Conservation (phyloP, 2,113 vertebrate genomes). For the Podocnemis expansa region DNA sequence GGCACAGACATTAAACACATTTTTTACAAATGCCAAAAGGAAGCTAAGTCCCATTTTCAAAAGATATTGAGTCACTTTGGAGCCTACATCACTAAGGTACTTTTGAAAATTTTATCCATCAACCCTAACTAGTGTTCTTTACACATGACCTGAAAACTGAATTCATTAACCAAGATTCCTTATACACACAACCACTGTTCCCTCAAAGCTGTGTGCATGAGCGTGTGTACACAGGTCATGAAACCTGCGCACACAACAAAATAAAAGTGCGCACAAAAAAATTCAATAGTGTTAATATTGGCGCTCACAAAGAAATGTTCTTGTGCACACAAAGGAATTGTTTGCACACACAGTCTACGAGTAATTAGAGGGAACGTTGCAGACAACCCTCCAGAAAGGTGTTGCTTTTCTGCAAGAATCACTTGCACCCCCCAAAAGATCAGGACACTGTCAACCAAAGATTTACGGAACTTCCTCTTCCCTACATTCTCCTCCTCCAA, state of each 20-base stretch:
- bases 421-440: neutral
- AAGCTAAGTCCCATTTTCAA: neutral
- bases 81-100: neutral
- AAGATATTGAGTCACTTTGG: too few relatives aligned
- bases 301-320: too few relatives aligned
- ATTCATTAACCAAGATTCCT: neutral
- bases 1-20: neutral
- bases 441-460: neutral
- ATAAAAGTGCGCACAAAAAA: too few relatives aligned
- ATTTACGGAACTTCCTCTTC: neutral
- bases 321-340: too few relatives aligned
- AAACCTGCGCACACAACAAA: too few relatives aligned
- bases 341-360: too few relatives aligned
- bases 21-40: neutral
- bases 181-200: neutral
- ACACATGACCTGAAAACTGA: neutral
- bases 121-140: neutral
- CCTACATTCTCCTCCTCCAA: neutral
- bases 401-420: neutral
- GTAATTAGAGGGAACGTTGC: too few relatives aligned
- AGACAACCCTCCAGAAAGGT: neutral
- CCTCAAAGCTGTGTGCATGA: too few relatives aligned
- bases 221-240: too few relatives aligned
- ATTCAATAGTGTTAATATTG: too few relatives aligned
- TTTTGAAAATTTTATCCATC: neutral